Conservation (phyloP, 2,888 invertebrate genomes). For the Synanthedon tipuliformis region DNA sequence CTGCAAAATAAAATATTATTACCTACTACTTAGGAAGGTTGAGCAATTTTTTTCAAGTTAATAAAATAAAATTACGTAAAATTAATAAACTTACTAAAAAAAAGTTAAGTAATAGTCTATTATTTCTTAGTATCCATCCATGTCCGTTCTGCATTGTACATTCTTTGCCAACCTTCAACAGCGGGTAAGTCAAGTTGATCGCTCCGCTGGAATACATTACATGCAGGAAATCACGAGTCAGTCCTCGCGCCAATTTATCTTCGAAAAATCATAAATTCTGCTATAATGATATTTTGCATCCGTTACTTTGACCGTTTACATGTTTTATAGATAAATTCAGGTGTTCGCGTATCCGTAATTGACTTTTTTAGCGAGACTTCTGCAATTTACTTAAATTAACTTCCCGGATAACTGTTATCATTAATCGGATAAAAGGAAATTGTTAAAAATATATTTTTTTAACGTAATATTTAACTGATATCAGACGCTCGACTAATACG, state of each 20-base stretch:
- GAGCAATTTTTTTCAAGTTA: too few species aligned
- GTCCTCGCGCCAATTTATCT: conserved; percentile 60
- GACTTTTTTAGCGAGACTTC: conserved; percentile 9
- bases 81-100: too few species aligned
- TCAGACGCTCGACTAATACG: too few species aligned
- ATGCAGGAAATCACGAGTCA: conserved; percentile 64
- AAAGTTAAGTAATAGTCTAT: too few species aligned
- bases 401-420: background rate
- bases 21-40: too few species aligned
- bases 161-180: conserved; percentile 38
- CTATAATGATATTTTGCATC: conserved; percentile 60
- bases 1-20: too few species aligned
- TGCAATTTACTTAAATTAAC: conserved; percentile 12
- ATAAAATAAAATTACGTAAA: too few species aligned
- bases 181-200: conserved; percentile 21
- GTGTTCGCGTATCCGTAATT: conserved; percentile 4
- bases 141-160: background rate
- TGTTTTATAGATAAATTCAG: conserved; percentile 5
- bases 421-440: background rate
- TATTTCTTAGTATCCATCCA: too few species aligned
- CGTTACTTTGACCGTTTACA: conserved; percentile 26
- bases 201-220: conserved; percentile 58
- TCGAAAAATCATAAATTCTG: conserved; percentile 61
- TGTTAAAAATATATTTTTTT: background rate
- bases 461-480: too few species aligned